Evolutionary conservation across 2,113 vertebrate genomes (phyloP), one percentile per base, ranked within the genome.

Genomic region (Nicator chloris): DNA sequence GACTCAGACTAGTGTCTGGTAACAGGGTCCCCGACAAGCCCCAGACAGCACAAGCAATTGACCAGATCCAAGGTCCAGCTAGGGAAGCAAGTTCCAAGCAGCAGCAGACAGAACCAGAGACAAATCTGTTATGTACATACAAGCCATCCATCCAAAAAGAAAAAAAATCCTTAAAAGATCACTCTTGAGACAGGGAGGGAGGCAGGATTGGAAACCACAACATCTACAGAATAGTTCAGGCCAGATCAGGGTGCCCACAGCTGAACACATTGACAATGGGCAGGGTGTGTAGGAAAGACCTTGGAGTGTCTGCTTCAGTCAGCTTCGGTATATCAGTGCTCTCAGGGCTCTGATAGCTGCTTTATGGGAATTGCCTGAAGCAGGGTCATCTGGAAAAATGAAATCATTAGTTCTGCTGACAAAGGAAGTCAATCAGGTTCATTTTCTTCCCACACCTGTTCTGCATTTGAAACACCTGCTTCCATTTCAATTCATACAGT

Each of bases 361-460:
- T 69, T 64, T 21, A 18, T 20, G n/a, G n/a, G 47, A 61, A 39
- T 53, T 39, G 8, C 19, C 47, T 45, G 39, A n/a, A 73, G 6
- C 24, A 73, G 22, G 8, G 5, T 68, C 19, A 64, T 33, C 26
- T 78, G 35, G 27, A 54, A 69, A 40, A 10, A 44, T 30, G 2
- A 20, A 45, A 24, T 45, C 4, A 21, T 56, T 80, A 4, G 1
- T 56, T 79, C 56, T 82, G 15, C 40, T 75, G 26, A 37, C 5
- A 31, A 56, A 56, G 35, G 14, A 37, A 65, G 24, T 10, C 9
- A 82, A 9, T 26, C 20, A 10, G 4, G 3, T 59, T 79, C 7
- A n/a, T 4, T 64, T 76, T 71, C 31, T 27, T 4, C 23, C 8
- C 11, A 8, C 4, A 35, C 1, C 1, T 0, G 0, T n/a, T 71